Evolutionary conservation across 2,888 invertebrate genomes (phyloP), one percentile per base, ranked within the genome.

Genomic region (Neoaliturus tenellus): DNA sequence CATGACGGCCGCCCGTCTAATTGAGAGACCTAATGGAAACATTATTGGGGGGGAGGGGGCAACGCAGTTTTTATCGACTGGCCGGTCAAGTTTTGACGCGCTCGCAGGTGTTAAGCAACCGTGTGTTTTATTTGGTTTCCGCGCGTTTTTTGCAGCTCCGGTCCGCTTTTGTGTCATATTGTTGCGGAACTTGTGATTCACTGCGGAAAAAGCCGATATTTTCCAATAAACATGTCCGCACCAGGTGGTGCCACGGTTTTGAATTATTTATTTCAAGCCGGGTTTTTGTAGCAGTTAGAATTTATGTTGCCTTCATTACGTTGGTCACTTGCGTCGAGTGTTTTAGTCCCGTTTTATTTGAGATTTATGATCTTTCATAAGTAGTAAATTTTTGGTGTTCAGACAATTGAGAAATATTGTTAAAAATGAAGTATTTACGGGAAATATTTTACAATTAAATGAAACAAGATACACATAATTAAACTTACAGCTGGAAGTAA

Each of bases 121-220:
- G 67, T 67, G 67, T 67, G 14, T 35, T 31, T 67, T 67, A 33
- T 67, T n/a, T n/a, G n/a, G n/a, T n/a, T 35, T 67, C 33, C n/a
- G 31, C 14, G n/a, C 31, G 67, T 71, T 71, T 71, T 39, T 25
- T 3, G 20, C 39, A 35, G 31, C 31, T n/a, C 31, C 71, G n/a
- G 67, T 67, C n/a, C 71, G n/a, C n/a, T 69, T 17, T 23, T 3
- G 39, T 41, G 41, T 75, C 48, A 41, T 28, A 41, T 48, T 75
- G 75, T 71, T 71, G 75, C 48, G 75, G 48, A 23, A 1, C 33
- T 51, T 78, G 25, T 78, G 78, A 78, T 78, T 78, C 78, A 78
- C 55, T 78, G 17, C 78, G 48, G 55, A 75, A 75, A 75, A 75
- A 75, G 73, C 33, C 55, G 17, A 78, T 35, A 78, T 55, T 78